Evolutionary conservation across 92 coral and sea anemone species (phyloP).

Genomic region (Heteractis magnifica): DNA sequence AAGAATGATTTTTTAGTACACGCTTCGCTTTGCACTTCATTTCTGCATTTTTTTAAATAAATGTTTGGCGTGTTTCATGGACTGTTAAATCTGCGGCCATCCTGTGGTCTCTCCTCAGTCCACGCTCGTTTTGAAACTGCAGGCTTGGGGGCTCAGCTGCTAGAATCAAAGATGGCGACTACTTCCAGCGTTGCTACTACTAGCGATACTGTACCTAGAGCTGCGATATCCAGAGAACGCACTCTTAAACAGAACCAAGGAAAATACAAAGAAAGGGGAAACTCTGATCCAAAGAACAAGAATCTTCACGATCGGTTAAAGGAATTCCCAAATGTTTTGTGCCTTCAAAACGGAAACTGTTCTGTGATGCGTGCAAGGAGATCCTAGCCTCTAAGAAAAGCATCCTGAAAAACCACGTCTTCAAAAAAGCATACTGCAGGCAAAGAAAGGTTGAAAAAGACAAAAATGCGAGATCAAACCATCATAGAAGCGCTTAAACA

Average conservation of each 20-base stretch:
- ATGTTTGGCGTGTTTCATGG: no score
- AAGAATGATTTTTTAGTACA: no score
- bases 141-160: conserved; percentile 33
- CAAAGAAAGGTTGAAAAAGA: conserved; percentile 22
- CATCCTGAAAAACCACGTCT: conserved; percentile 37
- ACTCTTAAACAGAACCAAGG: conserved; percentile 42
- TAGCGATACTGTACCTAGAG: conserved; percentile 41
- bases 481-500: conserved; percentile 23
- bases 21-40: conserved; percentile 16
- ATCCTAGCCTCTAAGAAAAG: conserved; percentile 43
- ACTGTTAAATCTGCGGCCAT: not conserved
- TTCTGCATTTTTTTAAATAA: conserved; percentile 25
- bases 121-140: conserved; percentile 28
- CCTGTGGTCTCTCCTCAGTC: conserved; percentile 42
- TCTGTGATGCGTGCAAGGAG: conserved; percentile 43
- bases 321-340: conserved; percentile 39
- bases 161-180: conserved; percentile 31
- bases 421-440: conserved; percentile 24
- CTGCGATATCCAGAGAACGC: conserved; percentile 49
- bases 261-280: conserved; percentile 51
- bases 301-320: conserved; percentile 45
- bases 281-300: conserved; percentile 48
- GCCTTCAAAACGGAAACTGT: conserved; percentile 29
- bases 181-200: conserved; percentile 35
- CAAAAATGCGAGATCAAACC: conserved; percentile 32